These are phyloP conservation scores for Drosophila pegasa DNA, from an alignment of 2,888 invertebrate species.

Conservation along the genomic window DNA sequence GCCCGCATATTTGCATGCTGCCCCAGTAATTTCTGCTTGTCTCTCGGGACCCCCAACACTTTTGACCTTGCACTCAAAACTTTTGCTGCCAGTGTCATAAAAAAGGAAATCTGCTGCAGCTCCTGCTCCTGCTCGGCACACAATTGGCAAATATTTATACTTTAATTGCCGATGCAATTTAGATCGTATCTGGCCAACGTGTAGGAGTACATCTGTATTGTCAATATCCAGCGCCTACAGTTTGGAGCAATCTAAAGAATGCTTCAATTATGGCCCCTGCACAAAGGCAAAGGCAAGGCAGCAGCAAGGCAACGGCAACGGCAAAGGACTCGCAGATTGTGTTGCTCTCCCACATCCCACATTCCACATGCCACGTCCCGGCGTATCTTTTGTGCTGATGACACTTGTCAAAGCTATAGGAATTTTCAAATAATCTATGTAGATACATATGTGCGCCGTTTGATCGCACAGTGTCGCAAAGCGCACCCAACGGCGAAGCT, in stretches of 20 bases:
- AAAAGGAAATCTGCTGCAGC: constrained; percentile 6
- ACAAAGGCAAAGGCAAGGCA: constrained; percentile 18
- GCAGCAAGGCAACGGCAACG: too few relatives aligned
- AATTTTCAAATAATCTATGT: constrained; percentile 69
- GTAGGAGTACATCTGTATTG: constrained; percentile 1
- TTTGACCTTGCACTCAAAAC: constrained; percentile 42
- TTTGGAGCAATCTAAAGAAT: constrained; percentile 38
- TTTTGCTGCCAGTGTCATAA: constrained; percentile 31
- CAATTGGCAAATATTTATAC: constrained; percentile 73
- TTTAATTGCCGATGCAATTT: constrained; percentile 63
- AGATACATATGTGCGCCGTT: constrained; percentile 21
- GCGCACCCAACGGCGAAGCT: not conserved
- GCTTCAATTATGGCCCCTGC: constrained; percentile 64
- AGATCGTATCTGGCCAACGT: constrained; percentile 36
- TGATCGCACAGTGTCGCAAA: constrained; percentile 16
- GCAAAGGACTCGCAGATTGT: not conserved
- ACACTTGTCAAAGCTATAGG: constrained; percentile 76
- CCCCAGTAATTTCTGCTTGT: constrained; percentile 44
- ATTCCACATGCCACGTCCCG: constrained; percentile 57
- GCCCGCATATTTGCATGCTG: constrained; percentile 71
- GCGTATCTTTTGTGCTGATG: constrained; percentile 68
- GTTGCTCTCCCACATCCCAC: constrained; percentile 45
- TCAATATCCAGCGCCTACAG: constrained; percentile 27
- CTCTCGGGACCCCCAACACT: constrained; percentile 11
- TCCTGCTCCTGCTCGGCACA: constrained; percentile 15